Conservation (phyloP, 2,113 vertebrate species). For the Candoia aspera region DNA sequence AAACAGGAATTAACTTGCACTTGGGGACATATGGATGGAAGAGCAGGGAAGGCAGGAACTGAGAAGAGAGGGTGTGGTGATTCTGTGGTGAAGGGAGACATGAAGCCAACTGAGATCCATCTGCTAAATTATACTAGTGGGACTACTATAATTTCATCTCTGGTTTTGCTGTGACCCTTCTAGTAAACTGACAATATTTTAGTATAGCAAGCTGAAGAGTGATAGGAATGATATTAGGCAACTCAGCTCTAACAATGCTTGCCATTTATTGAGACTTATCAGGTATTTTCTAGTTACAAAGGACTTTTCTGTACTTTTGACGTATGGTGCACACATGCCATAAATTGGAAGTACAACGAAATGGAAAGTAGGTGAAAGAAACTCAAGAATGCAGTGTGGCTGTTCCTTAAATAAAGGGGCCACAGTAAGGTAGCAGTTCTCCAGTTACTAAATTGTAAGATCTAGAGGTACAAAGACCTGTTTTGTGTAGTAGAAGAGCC, state of each 20-base stretch:
- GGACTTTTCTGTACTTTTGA: neutral
- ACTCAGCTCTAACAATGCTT: neutral
- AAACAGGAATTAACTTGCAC: neutral
- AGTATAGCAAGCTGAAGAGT: neutral
- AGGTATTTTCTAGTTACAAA: neutral
- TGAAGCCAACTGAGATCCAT: neutral
- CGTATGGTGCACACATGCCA: neutral
- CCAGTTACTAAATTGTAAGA: neutral
- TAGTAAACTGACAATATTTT: neutral
- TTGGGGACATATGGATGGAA: neutral
- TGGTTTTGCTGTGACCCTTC: neutral
- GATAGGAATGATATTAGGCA: neutral
- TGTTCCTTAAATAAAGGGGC: neutral
- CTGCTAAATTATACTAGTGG: neutral
- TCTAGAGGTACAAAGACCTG: neutral
- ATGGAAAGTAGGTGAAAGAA: neutral
- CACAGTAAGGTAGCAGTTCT: neutral
- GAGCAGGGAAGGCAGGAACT: neutral
- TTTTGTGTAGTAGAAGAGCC: neutral
- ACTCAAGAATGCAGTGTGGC: neutral
- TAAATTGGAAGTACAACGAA: neutral
- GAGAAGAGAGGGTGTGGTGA: neutral
- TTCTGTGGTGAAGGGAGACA: neutral
- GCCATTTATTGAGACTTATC: neutral
- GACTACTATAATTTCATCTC: neutral